Evolutionary conservation across 2,888 invertebrate species (phyloP), one percentile per base, ranked within the genome.

Genomic region (Drosophila ustulata): DNA sequence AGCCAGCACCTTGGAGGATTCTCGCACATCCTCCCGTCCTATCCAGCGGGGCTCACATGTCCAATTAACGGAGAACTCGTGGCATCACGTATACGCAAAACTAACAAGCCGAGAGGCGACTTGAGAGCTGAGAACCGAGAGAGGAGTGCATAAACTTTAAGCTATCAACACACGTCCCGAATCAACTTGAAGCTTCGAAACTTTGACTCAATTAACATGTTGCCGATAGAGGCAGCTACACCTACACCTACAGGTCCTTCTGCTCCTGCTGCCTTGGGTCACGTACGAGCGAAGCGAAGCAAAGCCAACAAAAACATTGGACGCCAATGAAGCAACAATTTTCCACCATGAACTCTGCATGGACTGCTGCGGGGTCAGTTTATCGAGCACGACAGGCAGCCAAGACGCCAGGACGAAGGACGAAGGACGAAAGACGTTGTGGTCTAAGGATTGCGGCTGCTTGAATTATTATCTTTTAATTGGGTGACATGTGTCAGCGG

Each of bases 191-290:
- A 57, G 57, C 57, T 37, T 57, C 59, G 43, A 78, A 80, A 80
- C 82, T 85, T 82, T 74, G 70, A 82, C 86, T 86, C 82, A 85
- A 82, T 82, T 82, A 82, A 86, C 82, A 82, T 86, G 82, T 82
- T 73, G 55, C 61, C 58, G 26, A 50, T 49, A 53, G 25, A 49
- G 34, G 13, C 45, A 41, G 37, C 65, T 25, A 34, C 37, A 52
- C 41, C 41, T 34, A 32, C 45, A n/a, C 7, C 43, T 50, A 26
- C 57, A 32, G n/a, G 63, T 46, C 11, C 9, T 3, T 8, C 46
- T 9, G 8, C 3, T 39, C 7, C 34, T 26, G 11, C 25, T 32
- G 64, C 62, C 66, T 46, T 69, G 64, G 62, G 78, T 81, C 79
- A 79, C 79, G 79, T 79, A 81, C 78, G 43, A 7, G 32, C 25